These are phyloP conservation scores for Allacma fusca DNA, from an alignment of 2,888 invertebrate genomes.

Conservation along the genomic window DNA sequence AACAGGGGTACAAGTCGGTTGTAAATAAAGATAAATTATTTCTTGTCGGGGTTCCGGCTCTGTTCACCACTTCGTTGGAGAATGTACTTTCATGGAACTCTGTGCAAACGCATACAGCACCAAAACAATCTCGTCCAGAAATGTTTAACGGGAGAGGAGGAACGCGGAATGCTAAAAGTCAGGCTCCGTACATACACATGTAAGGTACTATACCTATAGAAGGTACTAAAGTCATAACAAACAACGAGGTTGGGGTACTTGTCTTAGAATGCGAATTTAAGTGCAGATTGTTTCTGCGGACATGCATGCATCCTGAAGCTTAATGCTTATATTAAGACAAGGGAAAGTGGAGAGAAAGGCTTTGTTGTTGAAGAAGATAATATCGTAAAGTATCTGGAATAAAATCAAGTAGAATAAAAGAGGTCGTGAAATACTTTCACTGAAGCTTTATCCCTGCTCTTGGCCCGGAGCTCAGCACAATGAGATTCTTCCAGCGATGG, in stretches of 20 bases:
- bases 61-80: not conserved
- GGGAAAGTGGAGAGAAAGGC: not conserved
- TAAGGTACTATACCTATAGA: too few species aligned
- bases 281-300: not conserved
- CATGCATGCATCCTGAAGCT: not conserved
- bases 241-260: not conserved
- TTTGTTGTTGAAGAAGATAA: too few species aligned
- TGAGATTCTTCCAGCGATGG: not conserved
- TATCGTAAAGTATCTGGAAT: too few species aligned
- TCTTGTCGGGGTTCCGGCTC: not conserved
- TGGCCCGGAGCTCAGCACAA: too few species aligned
- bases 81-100: not conserved
- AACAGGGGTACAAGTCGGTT: not conserved
- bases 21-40: constrained; percentile 11
- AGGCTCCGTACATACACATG: too few species aligned
- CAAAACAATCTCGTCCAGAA: not conserved
- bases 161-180: not conserved
- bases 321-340: not conserved
- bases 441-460: too few species aligned
- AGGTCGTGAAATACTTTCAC: too few species aligned
- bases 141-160: not conserved
- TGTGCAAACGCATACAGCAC: too few species aligned
- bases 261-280: not conserved
- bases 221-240: too few species aligned
- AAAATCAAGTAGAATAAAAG: too few species aligned